Percentiles rank a stretch among this genome's conserved stretches.
These are phyloP conservation scores for Pemphigus obesinymphae DNA, from an alignment of 1,140 invertebrate species.

Conservation along the genomic window DNA sequence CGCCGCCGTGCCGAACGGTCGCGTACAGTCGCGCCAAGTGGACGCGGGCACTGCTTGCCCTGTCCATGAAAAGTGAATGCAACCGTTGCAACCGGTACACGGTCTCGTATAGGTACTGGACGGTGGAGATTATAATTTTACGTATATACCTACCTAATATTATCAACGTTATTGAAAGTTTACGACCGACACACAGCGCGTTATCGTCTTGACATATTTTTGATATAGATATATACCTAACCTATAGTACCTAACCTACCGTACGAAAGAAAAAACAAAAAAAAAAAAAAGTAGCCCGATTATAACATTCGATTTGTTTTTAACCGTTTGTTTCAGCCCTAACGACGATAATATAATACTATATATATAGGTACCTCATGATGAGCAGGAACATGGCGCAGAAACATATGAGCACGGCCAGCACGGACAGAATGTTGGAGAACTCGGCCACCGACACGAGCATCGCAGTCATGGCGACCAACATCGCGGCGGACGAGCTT, in stretches of 20 bases:
- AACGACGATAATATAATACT: too few relatives aligned
- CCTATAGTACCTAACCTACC: too few relatives aligned
- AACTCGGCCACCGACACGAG: slow-evolving; percentile 63
- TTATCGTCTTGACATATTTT: background rate
- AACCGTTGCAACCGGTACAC: background rate
- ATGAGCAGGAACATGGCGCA: slow-evolving; percentile 60
- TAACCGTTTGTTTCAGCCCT: background rate
- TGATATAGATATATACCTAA: background rate
- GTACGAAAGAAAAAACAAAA: too few relatives aligned
- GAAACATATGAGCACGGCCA: slow-evolving; percentile 62
- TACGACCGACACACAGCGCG: background rate
- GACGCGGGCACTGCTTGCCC: background rate
- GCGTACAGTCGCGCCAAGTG: too few relatives aligned
- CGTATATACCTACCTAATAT: too few relatives aligned
- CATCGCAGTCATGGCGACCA: slow-evolving; percentile 56
- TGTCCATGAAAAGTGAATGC: slow-evolving; percentile 21
- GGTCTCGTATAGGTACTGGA: background rate
- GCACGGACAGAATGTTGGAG: slow-evolving; percentile 66
- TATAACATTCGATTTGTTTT: too few relatives aligned
- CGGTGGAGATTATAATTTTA: too few relatives aligned
- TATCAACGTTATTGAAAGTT: background rate
- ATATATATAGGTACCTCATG: slow-evolving; percentile 58
- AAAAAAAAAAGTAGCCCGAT: too few relatives aligned
- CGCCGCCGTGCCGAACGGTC: background rate
- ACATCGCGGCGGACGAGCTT: slow-evolving; percentile 41